Evolutionary conservation across 53 echinoderm and acorn worm genomes (phyloP).

Genomic region (Henricia sp.): DNA sequence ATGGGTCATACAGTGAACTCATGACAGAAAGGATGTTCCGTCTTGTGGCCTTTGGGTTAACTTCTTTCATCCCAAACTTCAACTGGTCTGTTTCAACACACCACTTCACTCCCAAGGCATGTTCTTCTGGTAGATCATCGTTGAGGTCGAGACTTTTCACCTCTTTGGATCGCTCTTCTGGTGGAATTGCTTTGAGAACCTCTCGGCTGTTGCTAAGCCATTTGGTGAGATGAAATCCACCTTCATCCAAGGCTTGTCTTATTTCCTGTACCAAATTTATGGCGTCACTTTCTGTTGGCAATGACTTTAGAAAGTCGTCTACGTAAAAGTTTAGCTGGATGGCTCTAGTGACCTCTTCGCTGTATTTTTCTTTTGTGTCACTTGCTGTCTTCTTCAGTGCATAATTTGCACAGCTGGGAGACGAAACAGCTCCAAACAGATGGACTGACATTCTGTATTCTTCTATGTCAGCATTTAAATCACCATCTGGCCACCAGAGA

Average conservation of each 20-base stretch:
- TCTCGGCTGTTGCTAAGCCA: not conserved
- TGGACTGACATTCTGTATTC: conserved; percentile 49
- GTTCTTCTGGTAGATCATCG: conserved; percentile 53
- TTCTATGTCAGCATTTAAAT: not conserved
- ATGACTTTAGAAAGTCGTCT: conserved; percentile 13
- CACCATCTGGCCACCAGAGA: conserved; percentile 34
- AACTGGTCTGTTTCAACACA: conserved; percentile 60
- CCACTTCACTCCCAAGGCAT: conserved; percentile 72
- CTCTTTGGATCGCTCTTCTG: not conserved
- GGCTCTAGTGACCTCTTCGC: conserved; percentile 33
- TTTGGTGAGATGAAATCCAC: conserved; percentile 9
- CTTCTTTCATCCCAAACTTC: conserved; percentile 41
- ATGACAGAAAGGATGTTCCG: conserved; percentile 58
- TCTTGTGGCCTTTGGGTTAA: conserved; percentile 24
- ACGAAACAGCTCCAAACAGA: conserved; percentile 53
- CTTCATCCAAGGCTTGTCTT: not conserved
- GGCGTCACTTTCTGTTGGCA: conserved; percentile 8
- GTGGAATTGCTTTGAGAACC: conserved; percentile 12
- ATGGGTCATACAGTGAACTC: conserved; percentile 62
- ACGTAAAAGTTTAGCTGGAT: conserved; percentile 54
- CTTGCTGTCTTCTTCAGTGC: conserved; percentile 56
- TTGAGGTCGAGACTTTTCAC: conserved; percentile 10
- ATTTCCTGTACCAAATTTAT: not conserved
- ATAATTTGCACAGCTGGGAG: conserved; percentile 57
- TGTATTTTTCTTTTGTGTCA: conserved; percentile 27